These are phyloP conservation scores for Drosophila miranda DNA, from an alignment of 1,140 invertebrate species.

Conservation along the genomic window DNA sequence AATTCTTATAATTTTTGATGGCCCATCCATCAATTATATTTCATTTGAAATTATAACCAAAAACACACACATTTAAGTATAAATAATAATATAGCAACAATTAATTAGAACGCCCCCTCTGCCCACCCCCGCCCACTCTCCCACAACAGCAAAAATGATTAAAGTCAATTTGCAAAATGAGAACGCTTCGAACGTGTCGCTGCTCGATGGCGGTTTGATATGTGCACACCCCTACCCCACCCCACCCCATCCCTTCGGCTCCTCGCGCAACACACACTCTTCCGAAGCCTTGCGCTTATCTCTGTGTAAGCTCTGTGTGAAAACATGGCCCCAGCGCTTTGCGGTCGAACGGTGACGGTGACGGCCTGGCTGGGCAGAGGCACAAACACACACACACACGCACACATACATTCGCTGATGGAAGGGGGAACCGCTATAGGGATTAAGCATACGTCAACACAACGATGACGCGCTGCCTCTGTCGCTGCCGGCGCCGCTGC, in stretches of 20 bases:
- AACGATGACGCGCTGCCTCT: slow-evolving; percentile 60
- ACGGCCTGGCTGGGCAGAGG: slow-evolving; percentile 25
- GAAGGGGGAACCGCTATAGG: slow-evolving; percentile 50
- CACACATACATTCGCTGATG: background rate
- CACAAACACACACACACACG: too few species aligned
- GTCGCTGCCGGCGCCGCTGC: slow-evolving; percentile 14
- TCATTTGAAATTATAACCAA: slow-evolving; percentile 24
- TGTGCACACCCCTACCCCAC: slow-evolving; percentile 28
- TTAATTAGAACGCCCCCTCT: slow-evolving; percentile 33
- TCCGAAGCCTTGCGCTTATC: slow-evolving; percentile 31
- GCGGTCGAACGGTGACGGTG: slow-evolving; percentile 66
- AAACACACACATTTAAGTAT: slow-evolving; percentile 35
- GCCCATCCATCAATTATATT: slow-evolving; percentile 40
- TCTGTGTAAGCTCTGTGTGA: slow-evolving; percentile 77
- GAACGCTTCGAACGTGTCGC: slow-evolving; percentile 64
- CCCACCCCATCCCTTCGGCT: slow-evolving; percentile 1
- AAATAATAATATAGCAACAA: slow-evolving; percentile 44
- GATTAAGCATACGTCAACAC: slow-evolving; percentile 74
- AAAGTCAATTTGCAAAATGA: slow-evolving; percentile 80
- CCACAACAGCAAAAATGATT: slow-evolving; percentile 54
- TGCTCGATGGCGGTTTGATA: slow-evolving; percentile 64
- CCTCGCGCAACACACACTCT: too few species aligned
- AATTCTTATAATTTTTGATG: slow-evolving; percentile 44
- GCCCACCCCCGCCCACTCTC: background rate
- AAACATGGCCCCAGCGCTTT: slow-evolving; percentile 79